Evolutionary conservation across 2,113 vertebrate genomes (phyloP), one percentile per base, ranked within the genome.

Genomic region (Calyptomena viridis): DNA sequence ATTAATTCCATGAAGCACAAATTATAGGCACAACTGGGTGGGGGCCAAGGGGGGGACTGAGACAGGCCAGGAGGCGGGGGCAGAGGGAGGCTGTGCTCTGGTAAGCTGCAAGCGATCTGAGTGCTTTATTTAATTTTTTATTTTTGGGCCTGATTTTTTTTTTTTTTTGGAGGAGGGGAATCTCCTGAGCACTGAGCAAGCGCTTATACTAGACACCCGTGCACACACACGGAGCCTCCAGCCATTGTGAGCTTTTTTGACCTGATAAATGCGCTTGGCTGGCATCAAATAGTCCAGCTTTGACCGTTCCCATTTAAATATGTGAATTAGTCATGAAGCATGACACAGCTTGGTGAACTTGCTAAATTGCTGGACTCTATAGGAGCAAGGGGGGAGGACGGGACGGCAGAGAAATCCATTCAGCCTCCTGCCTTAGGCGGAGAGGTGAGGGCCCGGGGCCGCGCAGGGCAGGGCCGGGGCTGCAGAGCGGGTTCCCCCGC

Each of bases 281-380:
- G 98, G 96, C 98, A 98, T 98, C 98, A 98, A 99, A 99, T 98
- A 98, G 98, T 97, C 97, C 84, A 81, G 97, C 98, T 98, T 98
- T 98, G 98, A 98, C 98, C 96, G 97, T 95, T 97, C 97, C 97
- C 92, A 98, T 99, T 99, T 99, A 98, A 98, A 98, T 99, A 98
- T 97, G 98, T 98, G 98, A 98, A 99, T 99, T 98, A 98, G 98
- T 98, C 98, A 98, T 98, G 98, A 99, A 99, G 98, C 98, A 97
- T 97, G 98, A 98, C 98, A 98, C 97, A 98, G 98, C 98, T 98
- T 98, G 98, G 98, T 97, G 98, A 98, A 98, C 98, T 98, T 97
- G 97, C 98, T 98, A 98, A 98, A 98, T 95, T 98, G 98, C 81
- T 95, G 97, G 97, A 97, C 97, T 98, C 98, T 96, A 97, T 97